Base-by-base conservation (phyloP, 1,140 invertebrate genomes). In the Diorhabda sublineata region DNA sequence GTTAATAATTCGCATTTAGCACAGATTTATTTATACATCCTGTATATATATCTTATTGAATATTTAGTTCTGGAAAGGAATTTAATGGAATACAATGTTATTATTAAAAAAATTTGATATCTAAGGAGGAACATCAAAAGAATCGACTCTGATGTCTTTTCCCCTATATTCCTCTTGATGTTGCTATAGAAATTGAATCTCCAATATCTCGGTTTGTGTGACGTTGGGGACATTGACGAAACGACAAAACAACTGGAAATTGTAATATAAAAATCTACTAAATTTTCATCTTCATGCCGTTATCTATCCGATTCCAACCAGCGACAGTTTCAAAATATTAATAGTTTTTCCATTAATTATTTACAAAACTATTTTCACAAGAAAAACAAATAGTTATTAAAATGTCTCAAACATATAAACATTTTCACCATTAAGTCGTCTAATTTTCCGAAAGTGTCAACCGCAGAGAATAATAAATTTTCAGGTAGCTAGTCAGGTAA, bases 191-290 rank as follows among this genome's bases (percentile, higher is more conserved):
- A 70, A 73, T 68, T 73, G 65, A 70, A 70, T 73, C 61, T 68
- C 52, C 63, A 68, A 62, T 68, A 68, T 66, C 47, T 61, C 43
- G 9, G 47, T 52, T 6, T 52, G 56, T 67, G 62, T 66, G 70
- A 63, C 45, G 69, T 61, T 26, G 58, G 56, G 56, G 8, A 63
- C 43, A 61, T 59, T 45, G 65, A 58, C 52, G 62, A 8, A 63
- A 64, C 65, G 69, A 65, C 67, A 68, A 71, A 68, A 71, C 70
- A 71, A 71, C 58, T 42, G 67, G 64, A 71, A 65, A 71, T 71
- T 69, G 70, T 71, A 71, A 71, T 71, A 69, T 68, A 68, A 56
- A 42, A 62, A 63, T 63, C 45, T n/a, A 7, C 45, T 58, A 5
- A 62, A 43, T 65, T 65, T 60, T 47, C 58, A 8, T 6, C 47